Percentiles rank a stretch among this genome's conserved stretches.
These are phyloP conservation scores for Condylostylus longicornis DNA, from an alignment of 1,140 invertebrate genomes.

Conservation along the genomic window DNA sequence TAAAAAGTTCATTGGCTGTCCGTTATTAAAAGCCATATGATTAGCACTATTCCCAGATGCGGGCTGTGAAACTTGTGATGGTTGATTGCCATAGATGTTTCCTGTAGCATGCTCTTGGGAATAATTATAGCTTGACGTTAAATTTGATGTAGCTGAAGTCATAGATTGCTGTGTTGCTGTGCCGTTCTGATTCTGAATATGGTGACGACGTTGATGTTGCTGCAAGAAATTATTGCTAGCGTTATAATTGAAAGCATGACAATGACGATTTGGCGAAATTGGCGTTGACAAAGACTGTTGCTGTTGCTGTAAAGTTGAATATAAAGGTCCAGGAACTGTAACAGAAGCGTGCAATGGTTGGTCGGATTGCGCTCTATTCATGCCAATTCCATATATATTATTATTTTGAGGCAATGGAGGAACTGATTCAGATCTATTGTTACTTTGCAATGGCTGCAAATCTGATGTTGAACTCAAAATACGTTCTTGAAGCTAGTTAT, in stretches of 20 bases:
- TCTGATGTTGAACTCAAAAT: slow-evolving; percentile 8
- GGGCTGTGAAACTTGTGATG: slow-evolving; percentile 8
- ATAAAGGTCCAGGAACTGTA: slow-evolving; percentile 10
- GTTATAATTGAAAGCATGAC: slow-evolving; percentile 5
- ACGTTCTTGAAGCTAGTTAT: slow-evolving; percentile 24
- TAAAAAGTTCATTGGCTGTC: slow-evolving; percentile 13
- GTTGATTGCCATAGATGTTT: slow-evolving; percentile 3
- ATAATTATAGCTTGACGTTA: no score
- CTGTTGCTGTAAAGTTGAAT: slow-evolving; percentile 23
- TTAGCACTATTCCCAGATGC: slow-evolving; percentile 25
- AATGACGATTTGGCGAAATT: slow-evolving; percentile 5
- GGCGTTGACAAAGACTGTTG: slow-evolving; percentile 11
- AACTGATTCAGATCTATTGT: slow-evolving; percentile 22
- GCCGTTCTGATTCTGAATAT: slow-evolving; percentile 15
- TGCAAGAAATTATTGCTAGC: slow-evolving; percentile 6
- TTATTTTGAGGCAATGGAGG: slow-evolving; percentile 20
- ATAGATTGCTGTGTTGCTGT: not conserved
- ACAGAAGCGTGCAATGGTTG: slow-evolving; percentile 15
- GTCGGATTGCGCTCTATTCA: slow-evolving; percentile 26
- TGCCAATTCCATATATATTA: slow-evolving; percentile 17
- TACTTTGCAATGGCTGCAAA: slow-evolving; percentile 13
- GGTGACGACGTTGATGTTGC: slow-evolving; percentile 14
- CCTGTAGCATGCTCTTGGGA: slow-evolving; percentile 9
- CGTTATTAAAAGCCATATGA: slow-evolving; percentile 18
- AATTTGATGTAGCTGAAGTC: not conserved